Evolutionary conservation across 2,113 vertebrate species (phyloP), one percentile per base, ranked within the genome.

Genomic region (Apeltes quadracus): DNA sequence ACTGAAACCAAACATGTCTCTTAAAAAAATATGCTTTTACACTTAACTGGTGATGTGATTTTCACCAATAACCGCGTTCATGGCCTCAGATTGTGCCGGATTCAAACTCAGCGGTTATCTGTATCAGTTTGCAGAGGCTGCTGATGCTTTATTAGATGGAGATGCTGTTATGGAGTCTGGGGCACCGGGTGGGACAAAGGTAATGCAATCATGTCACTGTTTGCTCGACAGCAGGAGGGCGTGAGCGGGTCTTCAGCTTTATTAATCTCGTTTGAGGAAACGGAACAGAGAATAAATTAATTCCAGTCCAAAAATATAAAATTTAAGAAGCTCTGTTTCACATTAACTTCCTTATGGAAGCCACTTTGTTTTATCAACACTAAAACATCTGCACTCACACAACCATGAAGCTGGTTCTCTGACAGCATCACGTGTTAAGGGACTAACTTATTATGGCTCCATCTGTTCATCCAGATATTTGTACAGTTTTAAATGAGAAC

Each of bases 191-290:
- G 23, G 25, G 59, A 12, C 67, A 73, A 22, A 70, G 69, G 70
- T 83, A 81, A 86, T 75, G 7, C 66, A 78, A 84, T 86, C 74
- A 75, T 38, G 27, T 23, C 59, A 69, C 8, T 74, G 72, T 78
- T 78, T 70, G 43, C 61, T 53, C 61, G 27, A 27, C 16, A 51
- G 50, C 20, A 22, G 56, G 51, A 63, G 34, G 44, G 9, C 34
- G 54, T 63, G 32, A 54, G 14, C 46, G 57, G 43, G 41, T 29
- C 53, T 11, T 12, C 38, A 59, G 36, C 22, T 70, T 57, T 67
- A 51, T 0, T 79, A 72, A 75, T 87, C 76, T 71, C 53, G 72
- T 76, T 79, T 46, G 29, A 43, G 12, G 39, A n/a, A 36, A 65
- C 50, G 34, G 20, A 61, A 44, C 22, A 14, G 46, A 14, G 16